These are phyloP conservation scores for Halictus rubicundus DNA, from an alignment of 1,140 invertebrate species.

Conservation along the genomic window DNA sequence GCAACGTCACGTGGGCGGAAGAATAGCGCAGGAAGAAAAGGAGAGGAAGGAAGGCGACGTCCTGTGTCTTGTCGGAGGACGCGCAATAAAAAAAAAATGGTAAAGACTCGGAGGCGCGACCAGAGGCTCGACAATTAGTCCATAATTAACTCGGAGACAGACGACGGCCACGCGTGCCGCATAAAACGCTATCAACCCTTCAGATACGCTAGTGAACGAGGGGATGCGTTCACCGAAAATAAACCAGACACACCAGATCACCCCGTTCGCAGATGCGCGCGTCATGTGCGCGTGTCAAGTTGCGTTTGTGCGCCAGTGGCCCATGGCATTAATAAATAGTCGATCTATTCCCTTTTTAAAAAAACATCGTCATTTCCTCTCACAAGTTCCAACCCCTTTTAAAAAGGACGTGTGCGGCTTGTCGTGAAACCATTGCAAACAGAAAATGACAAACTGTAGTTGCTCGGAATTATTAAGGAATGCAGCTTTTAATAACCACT, in stretches of 20 bases:
- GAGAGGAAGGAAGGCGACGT: conserved; percentile 38
- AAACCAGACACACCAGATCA: conserved; percentile 70
- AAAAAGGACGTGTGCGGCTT: too few relatives aligned
- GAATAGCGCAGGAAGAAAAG: neutral
- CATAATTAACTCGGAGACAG: conserved; percentile 73
- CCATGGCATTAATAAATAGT: conserved; percentile 29
- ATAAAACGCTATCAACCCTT: conserved; percentile 74
- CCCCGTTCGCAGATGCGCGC: conserved; percentile 51
- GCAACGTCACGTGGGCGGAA: neutral
- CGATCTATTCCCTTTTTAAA: neutral
- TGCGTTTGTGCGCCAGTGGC: conserved; percentile 17
- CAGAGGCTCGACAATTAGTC: conserved; percentile 71
- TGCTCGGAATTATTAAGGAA: too few relatives aligned
- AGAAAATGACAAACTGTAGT: too few relatives aligned
- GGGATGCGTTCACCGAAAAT: conserved; percentile 67
- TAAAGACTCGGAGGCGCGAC: conserved; percentile 37
- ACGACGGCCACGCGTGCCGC: conserved; percentile 51
- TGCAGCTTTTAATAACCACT: too few relatives aligned
- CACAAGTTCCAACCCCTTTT: too few relatives aligned
- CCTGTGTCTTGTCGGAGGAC: conserved; percentile 42
- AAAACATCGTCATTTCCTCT: too few relatives aligned
- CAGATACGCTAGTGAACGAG: conserved; percentile 54
- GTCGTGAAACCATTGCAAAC: too few relatives aligned
- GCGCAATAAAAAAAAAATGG: conserved; percentile 15
- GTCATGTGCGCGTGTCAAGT: conserved; percentile 19